Evolutionary conservation across 1,140 invertebrate genomes (phyloP), one percentile per base, ranked within the genome.

Genomic region (Cotesia vestalis): DNA sequence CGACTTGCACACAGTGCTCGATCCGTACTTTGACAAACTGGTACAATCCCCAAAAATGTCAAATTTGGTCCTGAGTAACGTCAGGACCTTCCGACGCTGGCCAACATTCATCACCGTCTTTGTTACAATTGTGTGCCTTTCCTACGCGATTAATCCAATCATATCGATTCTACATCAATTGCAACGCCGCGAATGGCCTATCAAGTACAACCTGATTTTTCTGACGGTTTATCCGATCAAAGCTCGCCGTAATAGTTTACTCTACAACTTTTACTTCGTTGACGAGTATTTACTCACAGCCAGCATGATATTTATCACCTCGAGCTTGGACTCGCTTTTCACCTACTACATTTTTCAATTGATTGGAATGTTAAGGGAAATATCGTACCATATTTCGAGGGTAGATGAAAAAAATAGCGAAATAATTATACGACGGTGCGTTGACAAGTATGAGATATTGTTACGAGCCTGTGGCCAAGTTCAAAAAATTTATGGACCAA

Each of bases 301-400:
- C n/a, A 72, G 60, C 8, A 4, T 77, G 3, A 62, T 69, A 51
- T 63, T n/a, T 8, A 46, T 78, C 8, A 78, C 76, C 1, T 17
- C n/a, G 1, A 74, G 80, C 4, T 75, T 76, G 1, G 81, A 82
- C n/a, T 63, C 66, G 4, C 36, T 76, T 4, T 81, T 77, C 14
- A 74, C 75, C 2, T 59, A 76, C 14, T 76, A 76, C 11, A 40
- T 76, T 36, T 75, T 80, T 34, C 79, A 80, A 63, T 76, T 82
- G 6, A 36, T 59, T 20, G 73, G 66, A 34, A 66, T 69, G 64
- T 57, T 74, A 4, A 71, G 66, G 4, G 66, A 62, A 20, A 80
- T 63, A 11, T 70, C 74, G 0, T 69, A 61, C 40, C 69, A 66
- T 6, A 76, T 79, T 17, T 38, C 62, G 0, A 70, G 75, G 34